Evolutionary conservation across 2,113 vertebrate genomes (phyloP).

Genomic region (Ranitomeya variabilis): DNA sequence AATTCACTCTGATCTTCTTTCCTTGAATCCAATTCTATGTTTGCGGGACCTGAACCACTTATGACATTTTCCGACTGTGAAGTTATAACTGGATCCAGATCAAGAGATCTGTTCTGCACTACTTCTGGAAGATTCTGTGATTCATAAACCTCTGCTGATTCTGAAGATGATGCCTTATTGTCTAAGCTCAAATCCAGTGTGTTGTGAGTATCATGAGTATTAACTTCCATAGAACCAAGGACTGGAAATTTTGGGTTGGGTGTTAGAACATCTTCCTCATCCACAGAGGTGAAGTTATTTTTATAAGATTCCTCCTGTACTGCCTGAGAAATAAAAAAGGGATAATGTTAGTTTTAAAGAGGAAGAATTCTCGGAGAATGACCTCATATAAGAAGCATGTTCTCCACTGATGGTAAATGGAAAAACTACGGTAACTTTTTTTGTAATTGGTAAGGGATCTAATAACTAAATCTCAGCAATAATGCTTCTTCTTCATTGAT

Average conservation of each 20-base stretch:
- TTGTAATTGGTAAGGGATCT: too few species aligned
- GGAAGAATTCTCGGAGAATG: background rate
- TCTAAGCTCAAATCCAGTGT: slow-evolving; percentile 51
- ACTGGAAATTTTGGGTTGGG: slow-evolving; percentile 43
- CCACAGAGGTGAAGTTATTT: slow-evolving; percentile 68
- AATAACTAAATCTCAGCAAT: background rate
- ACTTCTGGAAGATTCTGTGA: slow-evolving; percentile 49
- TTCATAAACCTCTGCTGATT: background rate
- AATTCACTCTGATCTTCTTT: slow-evolving; percentile 24
- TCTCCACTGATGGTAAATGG: background rate
- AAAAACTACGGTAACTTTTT: too few species aligned
- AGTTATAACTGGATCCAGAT: background rate
- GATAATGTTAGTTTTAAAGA: background rate
- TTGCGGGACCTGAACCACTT: background rate
- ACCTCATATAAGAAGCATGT: background rate
- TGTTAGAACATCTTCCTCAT: slow-evolving; percentile 68
- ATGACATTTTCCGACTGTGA: background rate
- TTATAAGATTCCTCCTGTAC: slow-evolving; percentile 72
- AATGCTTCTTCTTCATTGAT: background rate
- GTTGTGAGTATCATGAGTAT: background rate
- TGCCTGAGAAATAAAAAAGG: slow-evolving; percentile 58
- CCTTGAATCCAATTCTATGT: background rate
- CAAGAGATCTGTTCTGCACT: background rate
- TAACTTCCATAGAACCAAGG: background rate
- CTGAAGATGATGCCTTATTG: slow-evolving; percentile 1